phyloP scores from a whole-genome alignment of 2,797 vertebrate genomes.

The Vireo griseus region DNA sequence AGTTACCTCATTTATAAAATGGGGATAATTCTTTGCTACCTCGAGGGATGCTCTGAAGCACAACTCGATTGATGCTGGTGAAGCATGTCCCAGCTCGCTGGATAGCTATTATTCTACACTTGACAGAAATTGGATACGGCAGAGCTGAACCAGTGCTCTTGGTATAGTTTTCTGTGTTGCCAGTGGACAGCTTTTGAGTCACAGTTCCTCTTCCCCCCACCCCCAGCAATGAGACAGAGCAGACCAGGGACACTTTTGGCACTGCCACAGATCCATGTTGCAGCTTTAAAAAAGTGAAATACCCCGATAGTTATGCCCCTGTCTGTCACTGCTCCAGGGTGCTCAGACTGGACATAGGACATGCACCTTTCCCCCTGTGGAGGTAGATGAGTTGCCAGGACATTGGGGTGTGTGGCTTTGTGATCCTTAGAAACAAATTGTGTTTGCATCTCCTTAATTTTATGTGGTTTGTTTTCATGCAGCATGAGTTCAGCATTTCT shows the following conservation, averaged over 20 bases:
- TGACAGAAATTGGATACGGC: constrained; percentile 19
- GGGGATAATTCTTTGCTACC: constrained; percentile 59
- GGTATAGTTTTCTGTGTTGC: not conserved
- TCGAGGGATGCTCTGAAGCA: constrained; percentile 56
- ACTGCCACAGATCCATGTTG: not conserved
- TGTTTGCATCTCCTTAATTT: not conserved
- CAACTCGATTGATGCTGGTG: constrained; percentile 32
- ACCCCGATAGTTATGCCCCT: not conserved
- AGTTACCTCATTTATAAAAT: constrained; percentile 60
- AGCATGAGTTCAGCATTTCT: not conserved
- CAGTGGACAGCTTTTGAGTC: not conserved
- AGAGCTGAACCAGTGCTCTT: constrained; percentile 14
- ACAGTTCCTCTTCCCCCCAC: not conserved
- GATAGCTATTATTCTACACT: constrained; percentile 13
- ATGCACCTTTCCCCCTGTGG: not conserved
- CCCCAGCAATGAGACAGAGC: not conserved
- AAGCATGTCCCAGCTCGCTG: constrained; percentile 34
- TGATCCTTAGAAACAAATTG: not conserved
- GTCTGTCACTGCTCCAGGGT: not conserved
- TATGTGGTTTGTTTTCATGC: not conserved
- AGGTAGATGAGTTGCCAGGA: not conserved
- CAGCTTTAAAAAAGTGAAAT: not conserved
- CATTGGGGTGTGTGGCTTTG: not conserved
- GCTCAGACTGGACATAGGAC: not conserved
- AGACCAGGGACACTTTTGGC: not conserved